Conservation (phyloP, 2,797 vertebrate genomes). For the Gymnoscopelus microlampas region DNA sequence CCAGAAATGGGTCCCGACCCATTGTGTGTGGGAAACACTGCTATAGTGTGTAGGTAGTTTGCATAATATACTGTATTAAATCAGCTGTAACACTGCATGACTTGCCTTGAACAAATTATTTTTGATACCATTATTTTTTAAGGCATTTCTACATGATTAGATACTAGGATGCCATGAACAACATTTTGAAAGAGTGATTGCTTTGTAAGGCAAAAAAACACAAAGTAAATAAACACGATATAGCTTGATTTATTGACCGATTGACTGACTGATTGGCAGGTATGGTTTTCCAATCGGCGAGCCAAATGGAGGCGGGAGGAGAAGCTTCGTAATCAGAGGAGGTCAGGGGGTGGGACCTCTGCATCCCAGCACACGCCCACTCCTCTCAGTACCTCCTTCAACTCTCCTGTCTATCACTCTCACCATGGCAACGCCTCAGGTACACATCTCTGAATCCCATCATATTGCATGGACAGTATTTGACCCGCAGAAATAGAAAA, state of each 20-base stretch:
- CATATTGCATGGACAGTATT: not conserved
- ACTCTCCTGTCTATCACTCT: conserved; percentile 69
- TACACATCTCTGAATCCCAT: conserved; percentile 25
- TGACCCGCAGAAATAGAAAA: not conserved
- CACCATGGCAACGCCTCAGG: conserved; percentile 69
- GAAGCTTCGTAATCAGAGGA: conserved; percentile 78
- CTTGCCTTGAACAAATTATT: not conserved
- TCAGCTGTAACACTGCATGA: not conserved
- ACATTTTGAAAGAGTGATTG: too few relatives aligned
- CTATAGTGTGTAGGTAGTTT: too few relatives aligned
- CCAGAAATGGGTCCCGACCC: not conserved
- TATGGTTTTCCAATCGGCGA: conserved; percentile 83
- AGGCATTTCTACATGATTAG: too few relatives aligned
- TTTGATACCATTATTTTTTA: too few relatives aligned
- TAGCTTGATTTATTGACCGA: not conserved
- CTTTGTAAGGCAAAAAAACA: too few relatives aligned
- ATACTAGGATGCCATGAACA: too few relatives aligned
- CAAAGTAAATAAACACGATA: not conserved
- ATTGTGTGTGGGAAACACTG: not conserved
- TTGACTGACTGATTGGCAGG: conserved; percentile 59
- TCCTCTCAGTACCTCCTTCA: conserved; percentile 64
- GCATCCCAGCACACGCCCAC: conserved; percentile 61
- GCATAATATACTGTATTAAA: not conserved
- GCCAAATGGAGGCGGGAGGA: conserved; percentile 83
- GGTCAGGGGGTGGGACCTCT: conserved; percentile 66